Base-by-base conservation (phyloP, 2,113 vertebrate genomes). In the Eurystomus gularis region DNA sequence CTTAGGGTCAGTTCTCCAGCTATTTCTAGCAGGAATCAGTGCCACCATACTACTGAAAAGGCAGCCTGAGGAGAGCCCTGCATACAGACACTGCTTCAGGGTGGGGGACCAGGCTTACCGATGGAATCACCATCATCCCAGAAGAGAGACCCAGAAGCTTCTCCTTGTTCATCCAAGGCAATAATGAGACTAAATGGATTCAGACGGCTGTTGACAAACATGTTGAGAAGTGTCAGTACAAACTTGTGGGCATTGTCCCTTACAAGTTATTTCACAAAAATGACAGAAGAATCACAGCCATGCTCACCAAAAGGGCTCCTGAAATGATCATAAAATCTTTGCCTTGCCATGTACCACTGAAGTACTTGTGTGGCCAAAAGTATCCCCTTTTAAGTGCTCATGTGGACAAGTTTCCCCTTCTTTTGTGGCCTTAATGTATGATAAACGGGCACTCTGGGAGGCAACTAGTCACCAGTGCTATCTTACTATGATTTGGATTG, bases 81-180 rank as follows among this genome's bases (percentile, higher is more conserved):
- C 9, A 17, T 11, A 33, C 33, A 78, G 42, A 24, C n/a, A 39
- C 44, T 62, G 17, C 21, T 78, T 61, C 54, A 25, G 26, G 66
- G 8, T 2, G 2, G 15, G 21, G 19, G 6, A n/a, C 37, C 35
- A 79, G 40, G 62, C 96, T 97, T 93, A 97, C 91, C 94, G 1
- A 94, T 54, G n/a, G 97, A 97, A 75, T 96, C 95, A 29, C 94
- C 95, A 6, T 97, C 94, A 82, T 97, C 97, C 96, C 97, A 98
- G 92, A 97, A 97, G 65, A 97, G 90, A 60, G 88, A 97, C 9
- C 95, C 96, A 89, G 78, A 91, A 60, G 95, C 92, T 93, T 97
- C 42, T 68, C 65, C 93, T 37, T 85, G 39, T n/a, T 97, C 88
- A 73, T 97, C 90, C 76, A 97, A 65, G 52, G 92, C 82, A 42